These are phyloP conservation scores for Ormyrus nitidulus DNA, from an alignment of 2,888 invertebrate species.

Conservation along the genomic window DNA sequence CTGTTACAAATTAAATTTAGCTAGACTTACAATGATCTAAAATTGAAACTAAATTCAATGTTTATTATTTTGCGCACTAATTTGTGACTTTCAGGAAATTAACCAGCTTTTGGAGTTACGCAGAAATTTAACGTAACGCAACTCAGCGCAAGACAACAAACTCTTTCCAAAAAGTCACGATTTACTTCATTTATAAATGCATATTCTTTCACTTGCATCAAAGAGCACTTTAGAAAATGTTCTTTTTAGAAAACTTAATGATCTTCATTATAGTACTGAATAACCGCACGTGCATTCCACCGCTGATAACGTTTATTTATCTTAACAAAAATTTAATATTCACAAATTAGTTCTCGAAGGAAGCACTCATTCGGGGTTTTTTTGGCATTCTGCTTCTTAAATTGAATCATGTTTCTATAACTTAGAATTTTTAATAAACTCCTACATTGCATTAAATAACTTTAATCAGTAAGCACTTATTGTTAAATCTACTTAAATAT, in stretches of 20 bases:
- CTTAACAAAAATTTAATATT: constrained; percentile 37
- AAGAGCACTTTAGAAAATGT: constrained; percentile 26
- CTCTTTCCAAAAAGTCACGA: constrained; percentile 16
- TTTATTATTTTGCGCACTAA: constrained; percentile 16
- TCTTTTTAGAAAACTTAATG: constrained; percentile 29
- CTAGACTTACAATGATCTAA: not conserved
- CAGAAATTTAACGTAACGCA: no score
- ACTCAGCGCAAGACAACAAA: not conserved
- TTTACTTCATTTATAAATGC: constrained; percentile 30
- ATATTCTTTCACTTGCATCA: constrained; percentile 11
- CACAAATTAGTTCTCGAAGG: constrained; percentile 40
- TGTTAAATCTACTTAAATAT: constrained; percentile 27
- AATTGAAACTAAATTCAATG: not conserved
- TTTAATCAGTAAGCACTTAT: constrained; percentile 36
- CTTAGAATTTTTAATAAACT: constrained; percentile 37
- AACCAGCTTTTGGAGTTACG: no score
- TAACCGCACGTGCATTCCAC: constrained; percentile 13
- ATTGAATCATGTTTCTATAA: constrained; percentile 44
- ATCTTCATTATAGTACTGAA: not conserved
- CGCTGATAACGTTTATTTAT: constrained; percentile 25
- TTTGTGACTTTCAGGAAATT: constrained; percentile 2
- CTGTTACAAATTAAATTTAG: not conserved
- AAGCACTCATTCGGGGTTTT: constrained; percentile 55
- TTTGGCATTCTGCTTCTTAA: constrained; percentile 51
- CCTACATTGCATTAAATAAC: constrained; percentile 38